Conservation (phyloP, 2,797 vertebrate genomes). For the Linurgus olivaceus region DNA sequence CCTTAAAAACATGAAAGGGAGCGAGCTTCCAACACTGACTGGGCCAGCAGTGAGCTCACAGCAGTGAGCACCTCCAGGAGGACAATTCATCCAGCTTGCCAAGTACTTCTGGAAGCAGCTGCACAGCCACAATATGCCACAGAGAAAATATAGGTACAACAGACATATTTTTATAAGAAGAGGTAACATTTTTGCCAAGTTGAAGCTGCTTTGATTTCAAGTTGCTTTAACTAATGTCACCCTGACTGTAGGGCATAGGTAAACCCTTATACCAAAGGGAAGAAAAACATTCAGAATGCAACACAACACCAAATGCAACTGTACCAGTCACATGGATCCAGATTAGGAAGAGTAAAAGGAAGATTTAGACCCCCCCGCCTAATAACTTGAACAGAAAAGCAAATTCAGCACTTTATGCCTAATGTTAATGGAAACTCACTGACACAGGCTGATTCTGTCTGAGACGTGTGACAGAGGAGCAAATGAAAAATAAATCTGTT, state of each 20-base stretch:
- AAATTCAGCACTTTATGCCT: neutral
- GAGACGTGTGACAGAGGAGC: neutral
- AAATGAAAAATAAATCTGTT: neutral
- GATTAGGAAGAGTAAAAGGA: neutral
- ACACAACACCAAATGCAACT: neutral
- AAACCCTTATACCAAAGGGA: neutral
- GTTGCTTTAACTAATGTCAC: neutral
- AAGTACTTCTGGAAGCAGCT: neutral
- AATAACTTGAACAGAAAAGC: neutral
- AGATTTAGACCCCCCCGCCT: neutral
- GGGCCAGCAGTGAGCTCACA: neutral
- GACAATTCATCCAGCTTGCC: neutral
- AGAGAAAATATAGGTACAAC: neutral
- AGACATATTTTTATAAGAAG: neutral
- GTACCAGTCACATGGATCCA: neutral
- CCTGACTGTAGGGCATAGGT: neutral
- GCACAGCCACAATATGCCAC: neutral
- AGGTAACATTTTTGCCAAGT: neutral
- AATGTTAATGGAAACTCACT: neutral
- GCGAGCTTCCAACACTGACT: neutral
- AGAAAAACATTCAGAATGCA: neutral
- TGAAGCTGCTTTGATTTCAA: conserved; percentile 1
- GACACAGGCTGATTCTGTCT: neutral
- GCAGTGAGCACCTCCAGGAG: neutral
- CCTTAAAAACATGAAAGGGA: neutral